Conservation (phyloP, 2,113 vertebrate genomes). For the Thryonomys swinderianus region DNA sequence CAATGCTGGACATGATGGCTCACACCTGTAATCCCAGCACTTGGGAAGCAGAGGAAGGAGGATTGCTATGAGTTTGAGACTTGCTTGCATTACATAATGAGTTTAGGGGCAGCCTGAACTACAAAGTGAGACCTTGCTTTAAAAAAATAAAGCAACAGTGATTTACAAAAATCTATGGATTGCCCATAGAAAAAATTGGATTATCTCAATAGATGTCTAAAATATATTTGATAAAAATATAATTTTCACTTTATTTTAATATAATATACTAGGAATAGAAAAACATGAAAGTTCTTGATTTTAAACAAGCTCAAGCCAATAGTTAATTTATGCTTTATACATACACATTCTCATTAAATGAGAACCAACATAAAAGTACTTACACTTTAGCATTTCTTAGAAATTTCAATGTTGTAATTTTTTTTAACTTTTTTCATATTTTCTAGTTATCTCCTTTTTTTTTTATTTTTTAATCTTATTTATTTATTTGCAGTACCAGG, state of each 20-base stretch:
- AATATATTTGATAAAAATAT: neutral
- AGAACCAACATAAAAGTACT: neutral
- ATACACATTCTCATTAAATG: neutral
- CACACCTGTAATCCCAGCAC: too few species aligned
- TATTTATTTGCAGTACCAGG: too few species aligned
- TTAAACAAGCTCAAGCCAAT: conserved; percentile 10
- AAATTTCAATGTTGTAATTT: neutral
- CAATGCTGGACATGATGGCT: too few species aligned
- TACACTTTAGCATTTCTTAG: conserved; percentile 8
- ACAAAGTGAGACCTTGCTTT: too few species aligned
- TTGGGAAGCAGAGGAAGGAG: too few species aligned
- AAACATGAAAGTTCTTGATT: neutral
- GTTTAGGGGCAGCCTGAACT: too few species aligned
- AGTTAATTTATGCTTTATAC: neutral
- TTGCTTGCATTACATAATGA: too few species aligned
- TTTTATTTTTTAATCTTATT: too few species aligned
- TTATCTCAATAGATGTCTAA: neutral
- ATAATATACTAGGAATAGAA: neutral
- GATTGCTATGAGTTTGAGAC: too few species aligned
- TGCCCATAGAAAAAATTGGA: neutral
- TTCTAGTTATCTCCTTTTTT: too few species aligned
- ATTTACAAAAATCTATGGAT: neutral
- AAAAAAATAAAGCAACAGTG: too few species aligned
- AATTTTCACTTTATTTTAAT: conserved; percentile 3
- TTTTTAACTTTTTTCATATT: too few species aligned